These are phyloP conservation scores for Lepus timidus DNA, from an alignment of 2,113 vertebrate species.

Conservation along the genomic window DNA sequence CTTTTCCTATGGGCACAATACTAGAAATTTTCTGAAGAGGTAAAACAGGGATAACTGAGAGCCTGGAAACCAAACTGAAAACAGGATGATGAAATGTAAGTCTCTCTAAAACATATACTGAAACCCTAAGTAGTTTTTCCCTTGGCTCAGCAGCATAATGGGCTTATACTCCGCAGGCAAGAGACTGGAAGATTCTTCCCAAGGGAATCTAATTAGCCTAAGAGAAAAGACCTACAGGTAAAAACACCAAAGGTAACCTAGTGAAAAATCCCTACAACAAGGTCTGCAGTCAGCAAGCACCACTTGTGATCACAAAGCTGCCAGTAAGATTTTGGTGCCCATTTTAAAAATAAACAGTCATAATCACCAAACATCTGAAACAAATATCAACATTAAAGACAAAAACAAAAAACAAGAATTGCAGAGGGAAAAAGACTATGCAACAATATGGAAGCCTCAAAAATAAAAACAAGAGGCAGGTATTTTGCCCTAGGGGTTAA, in stretches of 20 bases:
- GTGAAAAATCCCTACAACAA: constrained; percentile 31
- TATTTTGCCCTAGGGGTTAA: no score
- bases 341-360: constrained; percentile 47
- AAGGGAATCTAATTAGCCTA: constrained; percentile 56
- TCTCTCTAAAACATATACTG: constrained; percentile 47
- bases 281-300: constrained; percentile 37
- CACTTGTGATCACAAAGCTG: not conserved
- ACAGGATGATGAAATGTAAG: constrained; percentile 36
- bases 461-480: not conserved
- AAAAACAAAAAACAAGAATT: not conserved
- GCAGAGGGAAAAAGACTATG: not conserved
- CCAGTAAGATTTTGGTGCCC: not conserved
- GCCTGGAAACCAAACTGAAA: constrained; percentile 53
- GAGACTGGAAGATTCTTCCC: constrained; percentile 10
- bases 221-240: constrained; percentile 44
- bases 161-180: constrained; percentile 37
- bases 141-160: not conserved
- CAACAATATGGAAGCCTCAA: constrained; percentile 31
- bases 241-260: constrained; percentile 44
- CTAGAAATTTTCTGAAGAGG: constrained; percentile 46
- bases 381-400: constrained; percentile 52
- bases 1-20: constrained; percentile 7
- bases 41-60: constrained; percentile 29
- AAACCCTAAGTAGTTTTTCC: constrained; percentile 7
- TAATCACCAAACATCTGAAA: constrained; percentile 13